Evolutionary conservation across 1,140 invertebrate genomes (phyloP).

Genomic region (Tyrophagus putrescentiae): DNA sequence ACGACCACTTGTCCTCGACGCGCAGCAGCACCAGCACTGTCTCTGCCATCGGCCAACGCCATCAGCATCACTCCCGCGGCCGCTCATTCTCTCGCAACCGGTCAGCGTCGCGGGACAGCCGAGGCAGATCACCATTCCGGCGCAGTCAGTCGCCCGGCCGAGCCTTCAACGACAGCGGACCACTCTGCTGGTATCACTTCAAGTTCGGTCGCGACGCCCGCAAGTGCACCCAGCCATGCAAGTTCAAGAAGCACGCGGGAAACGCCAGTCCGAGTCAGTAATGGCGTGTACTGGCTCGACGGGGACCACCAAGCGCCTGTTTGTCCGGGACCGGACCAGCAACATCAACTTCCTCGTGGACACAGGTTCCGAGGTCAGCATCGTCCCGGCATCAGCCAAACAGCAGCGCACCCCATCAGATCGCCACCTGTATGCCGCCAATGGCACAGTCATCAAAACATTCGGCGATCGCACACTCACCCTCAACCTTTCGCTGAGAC

Average conservation of each 20-base stretch:
- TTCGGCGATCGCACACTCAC: slow-evolving; percentile 3
- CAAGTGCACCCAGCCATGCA: slow-evolving; percentile 12
- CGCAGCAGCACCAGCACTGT: neutral
- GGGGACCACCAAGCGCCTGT: slow-evolving; percentile 18
- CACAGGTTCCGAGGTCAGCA: slow-evolving; percentile 16
- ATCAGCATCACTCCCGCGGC: neutral
- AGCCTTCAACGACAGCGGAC: too few species aligned
- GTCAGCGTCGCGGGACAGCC: neutral
- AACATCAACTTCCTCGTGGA: slow-evolving; percentile 19
- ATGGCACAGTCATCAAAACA: slow-evolving; percentile 11
- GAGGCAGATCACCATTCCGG: neutral
- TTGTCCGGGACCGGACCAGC: slow-evolving; percentile 11
- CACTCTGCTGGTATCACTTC: slow-evolving; percentile 22
- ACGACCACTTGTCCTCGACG: neutral
- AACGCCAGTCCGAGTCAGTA: neutral
- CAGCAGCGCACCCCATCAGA: neutral
- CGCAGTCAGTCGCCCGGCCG: too few species aligned
- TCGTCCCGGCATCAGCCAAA: neutral
- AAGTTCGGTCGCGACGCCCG: slow-evolving; percentile 17
- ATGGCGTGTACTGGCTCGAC: neutral
- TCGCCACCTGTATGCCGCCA: slow-evolving; percentile 15
- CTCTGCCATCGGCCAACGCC: neutral
- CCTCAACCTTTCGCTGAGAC: slow-evolving; percentile 6
- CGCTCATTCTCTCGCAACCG: slow-evolving; percentile 4
- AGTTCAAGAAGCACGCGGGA: neutral